Percentiles rank a stretch among this genome's conserved stretches.
Evolutionary conservation across 2,113 vertebrate species (phyloP).

Genomic region (Glaucidium brasilianum): DNA sequence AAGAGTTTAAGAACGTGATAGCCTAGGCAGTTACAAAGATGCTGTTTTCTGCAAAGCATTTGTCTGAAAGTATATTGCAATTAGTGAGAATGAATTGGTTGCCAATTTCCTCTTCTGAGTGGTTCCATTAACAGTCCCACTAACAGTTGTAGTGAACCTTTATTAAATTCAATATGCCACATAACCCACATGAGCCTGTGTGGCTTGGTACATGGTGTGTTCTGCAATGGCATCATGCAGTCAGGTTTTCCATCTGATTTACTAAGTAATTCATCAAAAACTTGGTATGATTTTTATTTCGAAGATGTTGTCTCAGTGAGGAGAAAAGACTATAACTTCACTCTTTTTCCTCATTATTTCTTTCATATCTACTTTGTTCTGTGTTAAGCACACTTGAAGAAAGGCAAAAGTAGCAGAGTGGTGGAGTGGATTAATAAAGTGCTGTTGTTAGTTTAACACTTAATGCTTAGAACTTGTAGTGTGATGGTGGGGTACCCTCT

Average conservation of each 20-base stretch:
- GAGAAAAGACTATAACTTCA: background rate
- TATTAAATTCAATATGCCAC: slow-evolving; percentile 16
- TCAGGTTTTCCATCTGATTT: background rate
- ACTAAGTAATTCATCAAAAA: background rate
- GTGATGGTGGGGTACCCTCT: background rate
- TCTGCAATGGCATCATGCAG: background rate
- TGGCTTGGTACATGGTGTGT: background rate
- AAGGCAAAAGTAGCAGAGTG: background rate
- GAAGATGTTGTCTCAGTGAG: background rate
- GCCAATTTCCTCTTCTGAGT: background rate
- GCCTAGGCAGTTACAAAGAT: background rate
- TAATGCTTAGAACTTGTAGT: background rate
- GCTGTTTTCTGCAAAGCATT: background rate
- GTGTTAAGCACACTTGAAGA: background rate
- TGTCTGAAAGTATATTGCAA: background rate
- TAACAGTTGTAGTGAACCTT: background rate
- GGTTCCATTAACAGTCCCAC: background rate
- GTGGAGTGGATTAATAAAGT: background rate
- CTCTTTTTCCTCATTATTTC: background rate
- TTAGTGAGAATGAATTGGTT: slow-evolving; percentile 39
- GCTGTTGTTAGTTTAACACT: background rate
- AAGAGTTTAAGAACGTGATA: background rate
- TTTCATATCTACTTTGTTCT: background rate
- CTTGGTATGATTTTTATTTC: background rate
- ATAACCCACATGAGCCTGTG: background rate